Evolutionary conservation across 2,888 invertebrate genomes (phyloP).

Genomic region (Chrysolina haemoptera): DNA sequence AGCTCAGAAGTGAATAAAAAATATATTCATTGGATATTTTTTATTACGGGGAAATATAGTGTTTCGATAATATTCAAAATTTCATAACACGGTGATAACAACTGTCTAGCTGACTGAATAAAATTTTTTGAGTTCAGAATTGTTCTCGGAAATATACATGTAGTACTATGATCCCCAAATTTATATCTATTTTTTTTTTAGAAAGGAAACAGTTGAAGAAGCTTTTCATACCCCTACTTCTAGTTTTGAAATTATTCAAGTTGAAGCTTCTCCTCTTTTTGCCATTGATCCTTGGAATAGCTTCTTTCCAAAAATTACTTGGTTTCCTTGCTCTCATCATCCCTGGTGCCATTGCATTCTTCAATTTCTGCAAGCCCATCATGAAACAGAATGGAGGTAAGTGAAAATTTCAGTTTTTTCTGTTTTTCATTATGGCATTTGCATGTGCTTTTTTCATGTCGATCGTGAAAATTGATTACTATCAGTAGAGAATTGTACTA

Average conservation of each 20-base stretch:
- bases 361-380: conserved; percentile 86
- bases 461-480: too few relatives aligned
- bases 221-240: conserved; percentile 85
- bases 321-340: conserved; percentile 85
- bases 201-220: conserved; percentile 87
- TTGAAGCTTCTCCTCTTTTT: conserved; percentile 85
- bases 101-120: too few relatives aligned
- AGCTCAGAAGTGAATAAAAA: background rate
- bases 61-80: too few relatives aligned
- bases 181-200: conserved; percentile 65
- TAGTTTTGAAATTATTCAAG: conserved; percentile 88
- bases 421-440: background rate
- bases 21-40: too few relatives aligned
- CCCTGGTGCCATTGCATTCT: conserved; percentile 88
- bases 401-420: conserved; percentile 18
- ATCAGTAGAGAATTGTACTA: background rate
- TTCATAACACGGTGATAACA: too few relatives aligned
- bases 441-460: too few relatives aligned
- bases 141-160: too few relatives aligned
- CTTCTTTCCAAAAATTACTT: conserved; percentile 88
- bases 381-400: conserved; percentile 59
- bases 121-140: too few relatives aligned
- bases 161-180: background rate
- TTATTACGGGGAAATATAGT: too few relatives aligned
- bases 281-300: conserved; percentile 86